A percentile compares a stretch with the other conserved stretches of the same genome.
Conservation (phyloP, 2,797 vertebrate species). For the Malacoctenus gilli region DNA sequence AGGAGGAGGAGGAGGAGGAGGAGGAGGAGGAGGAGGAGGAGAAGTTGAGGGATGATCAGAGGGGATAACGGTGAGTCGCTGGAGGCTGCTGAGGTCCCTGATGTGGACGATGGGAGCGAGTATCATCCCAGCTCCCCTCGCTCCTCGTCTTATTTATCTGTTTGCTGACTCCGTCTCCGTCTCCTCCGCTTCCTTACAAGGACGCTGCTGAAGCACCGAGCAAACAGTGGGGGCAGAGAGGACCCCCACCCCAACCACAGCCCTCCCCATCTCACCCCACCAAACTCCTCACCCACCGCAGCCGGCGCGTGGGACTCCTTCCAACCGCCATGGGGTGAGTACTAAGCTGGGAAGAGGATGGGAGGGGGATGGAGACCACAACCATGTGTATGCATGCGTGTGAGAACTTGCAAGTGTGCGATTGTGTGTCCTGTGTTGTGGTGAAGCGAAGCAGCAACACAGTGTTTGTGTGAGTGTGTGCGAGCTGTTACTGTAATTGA, state of each 20-base stretch:
- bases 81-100: conserved; percentile 31
- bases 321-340: conserved; percentile 69
- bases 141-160: conserved; percentile 28
- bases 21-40: conserved; percentile 6
- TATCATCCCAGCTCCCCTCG: conserved; percentile 24
- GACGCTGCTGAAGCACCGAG: conserved; percentile 19
- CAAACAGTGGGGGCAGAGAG: conserved; percentile 23
- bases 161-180: too few relatives aligned
- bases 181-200: conserved; percentile 67
- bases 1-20: conserved; percentile 4
- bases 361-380: neutral
- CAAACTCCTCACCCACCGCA: too few relatives aligned
- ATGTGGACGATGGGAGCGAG: conserved; percentile 31
- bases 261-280: conserved; percentile 35
- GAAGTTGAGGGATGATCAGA: conserved; percentile 11
- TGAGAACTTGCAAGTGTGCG: too few relatives aligned
- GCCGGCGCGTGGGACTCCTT: conserved; percentile 34
- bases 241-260: too few relatives aligned
- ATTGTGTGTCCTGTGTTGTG: too few relatives aligned
- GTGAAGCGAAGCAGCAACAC: too few relatives aligned
- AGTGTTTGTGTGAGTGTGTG: too few relatives aligned
- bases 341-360: conserved; percentile 8
- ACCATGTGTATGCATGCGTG: conserved; percentile 1
- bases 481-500: conserved; percentile 35
- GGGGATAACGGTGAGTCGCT: conserved; percentile 18